A percentile compares a stretch with the other conserved stretches of the same genome.
These are phyloP conservation scores for Pteromalus puparum DNA, from an alignment of 1,140 invertebrate species.

Conservation along the genomic window DNA sequence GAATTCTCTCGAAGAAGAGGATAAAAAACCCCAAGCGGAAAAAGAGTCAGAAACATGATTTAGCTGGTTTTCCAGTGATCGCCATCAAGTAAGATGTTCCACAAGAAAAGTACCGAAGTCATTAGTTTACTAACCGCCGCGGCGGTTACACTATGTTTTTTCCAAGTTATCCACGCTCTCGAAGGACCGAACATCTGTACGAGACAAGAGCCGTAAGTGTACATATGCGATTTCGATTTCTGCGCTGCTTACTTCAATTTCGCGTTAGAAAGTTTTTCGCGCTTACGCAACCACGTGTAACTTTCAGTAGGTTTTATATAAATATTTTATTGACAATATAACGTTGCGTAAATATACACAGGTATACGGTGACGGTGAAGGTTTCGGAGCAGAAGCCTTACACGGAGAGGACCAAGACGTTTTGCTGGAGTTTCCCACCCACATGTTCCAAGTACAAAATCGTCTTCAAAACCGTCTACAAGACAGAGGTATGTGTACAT, in stretches of 20 bases:
- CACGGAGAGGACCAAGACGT: slow-evolving; percentile 85
- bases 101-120: slow-evolving; percentile 10
- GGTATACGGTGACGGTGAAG: slow-evolving; percentile 83
- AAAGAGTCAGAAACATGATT: slow-evolving; percentile 19
- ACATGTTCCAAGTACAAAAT: slow-evolving; percentile 91
- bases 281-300: too few species aligned
- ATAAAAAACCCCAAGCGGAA: not conserved
- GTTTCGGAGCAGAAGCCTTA: slow-evolving; percentile 88
- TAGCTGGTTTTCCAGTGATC: slow-evolving; percentile 12
- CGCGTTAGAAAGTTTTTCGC: not conserved
- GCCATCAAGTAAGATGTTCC: not conserved
- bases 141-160: not conserved
- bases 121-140: not conserved
- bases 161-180: slow-evolving; percentile 51
- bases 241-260: too few species aligned
- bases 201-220: slow-evolving; percentile 66
- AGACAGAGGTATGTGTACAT: slow-evolving; percentile 76
- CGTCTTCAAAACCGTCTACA: slow-evolving; percentile 83
- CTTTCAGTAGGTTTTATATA: slow-evolving; percentile 19
- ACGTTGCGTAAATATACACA: slow-evolving; percentile 66
- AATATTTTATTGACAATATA: not conserved
- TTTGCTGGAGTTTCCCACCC: slow-evolving; percentile 90
- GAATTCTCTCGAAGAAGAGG: not conserved
- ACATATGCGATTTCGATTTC: not conserved
- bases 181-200: slow-evolving; percentile 72